Conservation (phyloP, 1,140 invertebrate genomes). For the Drosophila pandora region DNA sequence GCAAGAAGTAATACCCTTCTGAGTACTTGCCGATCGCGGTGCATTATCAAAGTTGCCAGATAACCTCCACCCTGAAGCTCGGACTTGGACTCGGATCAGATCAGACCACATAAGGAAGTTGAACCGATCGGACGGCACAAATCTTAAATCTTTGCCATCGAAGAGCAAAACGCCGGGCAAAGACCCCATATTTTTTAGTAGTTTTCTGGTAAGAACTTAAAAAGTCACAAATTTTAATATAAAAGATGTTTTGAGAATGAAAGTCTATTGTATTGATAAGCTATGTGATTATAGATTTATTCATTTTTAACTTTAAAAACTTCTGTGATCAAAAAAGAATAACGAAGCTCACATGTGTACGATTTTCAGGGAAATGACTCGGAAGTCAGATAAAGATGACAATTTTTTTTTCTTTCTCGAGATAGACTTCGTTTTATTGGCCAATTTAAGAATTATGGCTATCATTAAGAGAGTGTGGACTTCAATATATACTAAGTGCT, state of each 20-base stretch:
- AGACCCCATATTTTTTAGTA: not conserved
- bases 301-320: not conserved
- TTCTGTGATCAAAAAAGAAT: not conserved
- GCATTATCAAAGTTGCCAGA: slow-evolving; percentile 43
- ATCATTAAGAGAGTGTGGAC: not conserved
- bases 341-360: not conserved
- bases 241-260: no score
- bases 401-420: no score
- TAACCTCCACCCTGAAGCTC: slow-evolving; percentile 47
- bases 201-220: not conserved
- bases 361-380: not conserved
- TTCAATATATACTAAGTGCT: not conserved
- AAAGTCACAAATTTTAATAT: not conserved
- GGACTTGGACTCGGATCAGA: slow-evolving; percentile 11
- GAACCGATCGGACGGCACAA: slow-evolving; percentile 6
- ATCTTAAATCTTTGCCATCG: not conserved
- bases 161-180: slow-evolving; percentile 2
- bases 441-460: not conserved
- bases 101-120: slow-evolving; percentile 24
- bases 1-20: slow-evolving; percentile 3
- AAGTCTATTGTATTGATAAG: no score
- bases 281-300: no score
- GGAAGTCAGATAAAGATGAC: not conserved
- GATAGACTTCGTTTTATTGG: not conserved
- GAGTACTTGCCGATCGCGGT: slow-evolving; percentile 6